Percentiles rank a stretch among this genome's conserved stretches.
These are phyloP conservation scores for Penaeus monodon DNA, from an alignment of 2,888 invertebrate species.

Conservation along the genomic window DNA sequence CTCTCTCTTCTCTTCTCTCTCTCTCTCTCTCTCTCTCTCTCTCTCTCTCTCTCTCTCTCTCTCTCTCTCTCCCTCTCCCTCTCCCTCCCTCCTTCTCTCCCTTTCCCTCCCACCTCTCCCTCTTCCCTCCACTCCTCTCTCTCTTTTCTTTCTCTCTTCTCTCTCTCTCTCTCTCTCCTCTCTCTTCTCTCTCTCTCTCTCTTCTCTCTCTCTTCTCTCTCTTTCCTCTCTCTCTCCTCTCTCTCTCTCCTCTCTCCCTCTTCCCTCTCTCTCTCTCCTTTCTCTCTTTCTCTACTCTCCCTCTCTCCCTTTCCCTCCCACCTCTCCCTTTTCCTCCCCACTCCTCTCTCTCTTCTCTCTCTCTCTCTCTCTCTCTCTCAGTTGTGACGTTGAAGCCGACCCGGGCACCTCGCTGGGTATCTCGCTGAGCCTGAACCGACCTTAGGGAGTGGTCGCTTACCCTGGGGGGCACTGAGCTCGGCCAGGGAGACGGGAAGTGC, in stretches of 20 bases:
- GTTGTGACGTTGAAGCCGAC: too few relatives aligned
- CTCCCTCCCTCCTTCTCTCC: neutral
- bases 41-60: neutral
- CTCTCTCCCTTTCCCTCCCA: neutral
- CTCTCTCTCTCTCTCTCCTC: neutral
- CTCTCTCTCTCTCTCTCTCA: too few relatives aligned
- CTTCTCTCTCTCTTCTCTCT: neutral
- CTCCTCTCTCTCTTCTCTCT: neutral
- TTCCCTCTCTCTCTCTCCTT: slow-evolving; percentile 5
- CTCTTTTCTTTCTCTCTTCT: too few relatives aligned
- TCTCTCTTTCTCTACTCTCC: neutral
- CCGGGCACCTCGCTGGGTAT: too few relatives aligned
- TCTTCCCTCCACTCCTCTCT: too few relatives aligned
- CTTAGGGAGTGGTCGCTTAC: too few relatives aligned
- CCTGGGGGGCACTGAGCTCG: too few relatives aligned
- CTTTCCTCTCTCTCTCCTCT: neutral
- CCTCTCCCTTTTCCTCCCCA: neutral
- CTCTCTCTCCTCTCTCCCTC: neutral
- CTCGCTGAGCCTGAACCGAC: too few relatives aligned
- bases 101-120: slow-evolving; percentile 16
- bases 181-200: too few relatives aligned
- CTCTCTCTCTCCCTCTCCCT: neutral
- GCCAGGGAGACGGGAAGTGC: too few relatives aligned
- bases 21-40: neutral
- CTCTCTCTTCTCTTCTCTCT: too few relatives aligned